Base-by-base conservation (phyloP, 2,888 invertebrate species). In the Lasioglossum oenotherae region DNA sequence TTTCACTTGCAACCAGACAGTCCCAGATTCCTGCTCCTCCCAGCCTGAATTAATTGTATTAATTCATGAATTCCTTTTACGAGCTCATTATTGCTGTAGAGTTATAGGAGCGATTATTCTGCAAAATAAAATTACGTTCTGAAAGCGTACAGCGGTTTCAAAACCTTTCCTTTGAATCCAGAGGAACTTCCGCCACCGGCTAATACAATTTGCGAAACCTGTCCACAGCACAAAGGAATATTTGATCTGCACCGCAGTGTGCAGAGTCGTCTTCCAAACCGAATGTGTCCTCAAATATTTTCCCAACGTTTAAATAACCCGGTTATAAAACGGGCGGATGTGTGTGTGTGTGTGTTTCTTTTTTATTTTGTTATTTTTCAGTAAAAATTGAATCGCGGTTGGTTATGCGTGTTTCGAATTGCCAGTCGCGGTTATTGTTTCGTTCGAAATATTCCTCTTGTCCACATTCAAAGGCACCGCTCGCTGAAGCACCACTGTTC, bases 381-480 rank as follows among this genome's bases (percentile, higher is more conserved):
- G 0, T 31, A 41, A 41, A 53, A 53, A 64, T 60, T 23, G 27
- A 69, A 44, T 69, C 31, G 46, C 81, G 14, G 46, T 46, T n/a
- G 31, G 38, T 8, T 19, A 41, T 64, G n/a, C 12, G 60, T 16
- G n/a, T 60, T 60, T 6, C n/a, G 23, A 4, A 75, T 23, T 72
- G 49, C 49, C n/a, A 31, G 57, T 35, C 6, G 41, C 27, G 27
- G 67, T 67, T 67, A 57, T 60, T 60, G 38, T 74, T 41, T 38
- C 49, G 27, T 38, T 49, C 49, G 16, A 8, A 41, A 49, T 27
- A n/a, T 31, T 64, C 38, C 77, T 27, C 38, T 73, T 44, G 64
- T 53, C 64, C 14, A 41, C 23, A 19, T 41, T 64, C 73, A n/a
- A 72, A 78, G 49, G 49, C 38, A 67, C 10, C 60, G 69, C 46